Evolutionary conservation across 1,140 invertebrate genomes (phyloP).

Genomic region (Orussus abietinus): DNA sequence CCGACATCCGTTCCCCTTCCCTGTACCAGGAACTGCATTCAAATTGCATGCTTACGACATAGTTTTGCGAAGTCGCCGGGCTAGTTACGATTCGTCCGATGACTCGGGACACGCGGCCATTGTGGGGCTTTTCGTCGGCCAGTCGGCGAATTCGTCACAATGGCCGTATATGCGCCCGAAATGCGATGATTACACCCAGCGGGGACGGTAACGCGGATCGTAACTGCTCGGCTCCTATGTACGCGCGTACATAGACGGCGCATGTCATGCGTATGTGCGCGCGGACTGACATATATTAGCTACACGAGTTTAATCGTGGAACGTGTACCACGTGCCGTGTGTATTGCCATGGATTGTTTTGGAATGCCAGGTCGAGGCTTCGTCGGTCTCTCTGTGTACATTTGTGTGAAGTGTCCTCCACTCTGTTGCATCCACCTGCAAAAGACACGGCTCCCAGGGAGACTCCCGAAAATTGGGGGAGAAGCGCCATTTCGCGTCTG

Average conservation of each 20-base stretch:
- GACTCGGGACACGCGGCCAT: slow-evolving; percentile 15
- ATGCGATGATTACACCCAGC: neutral
- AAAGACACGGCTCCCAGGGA: slow-evolving; percentile 37
- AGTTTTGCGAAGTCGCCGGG: too few relatives aligned
- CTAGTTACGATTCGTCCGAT: too few relatives aligned
- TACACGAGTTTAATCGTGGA: too few relatives aligned
- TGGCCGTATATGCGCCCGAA: slow-evolving; percentile 6
- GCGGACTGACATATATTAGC: too few relatives aligned
- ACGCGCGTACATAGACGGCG: too few relatives aligned
- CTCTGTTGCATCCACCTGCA: slow-evolving; percentile 29
- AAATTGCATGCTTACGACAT: too few relatives aligned
- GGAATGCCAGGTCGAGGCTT: slow-evolving; percentile 34
- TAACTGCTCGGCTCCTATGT: neutral
- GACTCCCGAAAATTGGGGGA: slow-evolving; percentile 36
- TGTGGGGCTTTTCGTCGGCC: slow-evolving; percentile 25
- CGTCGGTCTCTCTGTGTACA: slow-evolving; percentile 34
- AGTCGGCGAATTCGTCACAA: slow-evolving; percentile 27
- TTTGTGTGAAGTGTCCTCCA: slow-evolving; percentile 35
- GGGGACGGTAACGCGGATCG: neutral
- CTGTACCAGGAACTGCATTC: too few relatives aligned
- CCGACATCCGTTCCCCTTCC: too few relatives aligned
- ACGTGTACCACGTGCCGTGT: too few relatives aligned
- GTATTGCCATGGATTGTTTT: slow-evolving; percentile 40
- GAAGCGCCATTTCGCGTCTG: too few relatives aligned
- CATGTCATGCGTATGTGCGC: too few relatives aligned